Base-by-base conservation (phyloP, 1,140 invertebrate genomes). In the Hylaeus anthracinus region DNA sequence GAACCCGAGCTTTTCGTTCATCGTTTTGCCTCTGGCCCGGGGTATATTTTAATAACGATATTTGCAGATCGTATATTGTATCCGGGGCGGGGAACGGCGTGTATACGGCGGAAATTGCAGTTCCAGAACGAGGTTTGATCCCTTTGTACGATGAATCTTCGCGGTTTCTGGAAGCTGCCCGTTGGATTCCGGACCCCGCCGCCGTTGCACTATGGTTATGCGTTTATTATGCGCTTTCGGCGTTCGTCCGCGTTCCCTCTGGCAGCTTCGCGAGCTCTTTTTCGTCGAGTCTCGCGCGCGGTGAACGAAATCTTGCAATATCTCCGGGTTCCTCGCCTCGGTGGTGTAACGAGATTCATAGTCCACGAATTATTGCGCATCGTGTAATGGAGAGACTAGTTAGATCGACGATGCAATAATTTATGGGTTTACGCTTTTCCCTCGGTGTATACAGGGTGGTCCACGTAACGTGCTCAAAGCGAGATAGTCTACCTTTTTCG, bases 1-100 rank as follows among this genome's bases (percentile, higher is more conserved):
- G 41, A 48, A 45, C 64, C 15, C 45, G 15, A 60, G 58, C 58
- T 60, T 67, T 67, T 67, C 65, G 45, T 51, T 67, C 45, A 67
- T 67, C 65, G 45, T 67, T 51, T 37, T n/a, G 65, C 45, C 45
- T 45, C n/a, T 63, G 8, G 65, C 14, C 12, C 3, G 65, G 26
- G 26, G 56, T 10, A 41, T 73, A 66, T 72, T 79, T 73, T 73
- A 79, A 73, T 73, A 79, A 79, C 70, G 61, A 79, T 79, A 79
- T 58, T 51, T 71, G 61, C 70, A 51, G 41, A 65, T 79, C 61
- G 60, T 41, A 53, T 45, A 65, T 63, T 15, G 56, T 45, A 53
- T n/a, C 37, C 63, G 3, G 15, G 10, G 39, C 26, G n/a, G 39
- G 9, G 43, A 37, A 58, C 8, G 43, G 61, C 15, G 61, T 64